A percentile compares a stretch with the other conserved stretches of the same genome.
Evolutionary conservation across 1,140 invertebrate species (phyloP).

Genomic region (Hirudo medicinalis): DNA sequence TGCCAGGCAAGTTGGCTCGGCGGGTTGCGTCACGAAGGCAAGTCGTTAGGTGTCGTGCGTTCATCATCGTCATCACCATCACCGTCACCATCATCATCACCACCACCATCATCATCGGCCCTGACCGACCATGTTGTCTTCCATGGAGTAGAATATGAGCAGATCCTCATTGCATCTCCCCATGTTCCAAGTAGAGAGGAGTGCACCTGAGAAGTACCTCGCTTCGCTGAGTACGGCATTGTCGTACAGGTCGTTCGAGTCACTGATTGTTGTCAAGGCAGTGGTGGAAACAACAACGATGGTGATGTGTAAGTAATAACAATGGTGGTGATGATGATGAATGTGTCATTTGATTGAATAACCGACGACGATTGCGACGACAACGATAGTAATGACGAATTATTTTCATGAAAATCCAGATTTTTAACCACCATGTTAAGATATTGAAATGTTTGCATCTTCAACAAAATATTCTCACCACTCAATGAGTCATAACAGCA

Average conservation of each 20-base stretch:
- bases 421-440: background rate
- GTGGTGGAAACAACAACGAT: too few relatives aligned
- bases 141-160: constrained; percentile 10
- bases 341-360: too few relatives aligned
- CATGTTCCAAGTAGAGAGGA: constrained; percentile 2
- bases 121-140: background rate
- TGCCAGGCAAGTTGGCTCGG: too few relatives aligned
- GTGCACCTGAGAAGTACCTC: background rate
- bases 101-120: background rate
- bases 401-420: background rate
- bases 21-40: too few relatives aligned
- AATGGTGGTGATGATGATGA: too few relatives aligned
- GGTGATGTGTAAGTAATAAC: too few relatives aligned
- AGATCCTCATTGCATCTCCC: constrained; percentile 10
- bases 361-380: background rate
- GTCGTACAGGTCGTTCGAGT: background rate
- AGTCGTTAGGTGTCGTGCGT: background rate
- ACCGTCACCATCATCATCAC: background rate
- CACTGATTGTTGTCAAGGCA: too few relatives aligned
- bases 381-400: background rate
- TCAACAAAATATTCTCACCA: background rate
- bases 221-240: constrained; percentile 9
- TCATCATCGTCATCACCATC: constrained; percentile 1
- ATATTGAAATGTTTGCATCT: background rate
- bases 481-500: background rate